A percentile compares a stretch with the other conserved stretches of the same genome.
Conservation (phyloP, 1,140 invertebrate species). For the Nasonia longicornis region DNA sequence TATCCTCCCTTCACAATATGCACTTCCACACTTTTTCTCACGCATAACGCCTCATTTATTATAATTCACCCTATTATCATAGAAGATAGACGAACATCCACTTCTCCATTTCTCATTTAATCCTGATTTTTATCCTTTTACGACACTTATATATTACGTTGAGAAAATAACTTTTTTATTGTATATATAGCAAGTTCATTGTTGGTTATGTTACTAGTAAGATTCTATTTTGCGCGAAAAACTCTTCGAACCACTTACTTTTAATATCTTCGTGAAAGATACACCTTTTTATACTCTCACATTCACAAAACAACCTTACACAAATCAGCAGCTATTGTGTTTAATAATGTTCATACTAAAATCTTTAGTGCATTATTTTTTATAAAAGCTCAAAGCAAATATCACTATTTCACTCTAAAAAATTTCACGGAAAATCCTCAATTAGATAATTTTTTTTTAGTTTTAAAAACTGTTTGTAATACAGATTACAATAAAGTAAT, state of each 20-base stretch:
- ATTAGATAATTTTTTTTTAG: too few species aligned
- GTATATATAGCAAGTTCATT: slow-evolving; percentile 57
- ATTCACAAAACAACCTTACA: neutral
- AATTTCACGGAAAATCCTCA: neutral
- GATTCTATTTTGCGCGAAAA: slow-evolving; percentile 38
- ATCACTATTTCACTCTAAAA: neutral
- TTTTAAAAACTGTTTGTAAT: neutral
- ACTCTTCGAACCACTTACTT: slow-evolving; percentile 21
- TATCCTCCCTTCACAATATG: slow-evolving; percentile 51
- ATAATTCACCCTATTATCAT: slow-evolving; percentile 41
- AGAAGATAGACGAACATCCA: slow-evolving; percentile 11
- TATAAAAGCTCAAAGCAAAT: neutral
- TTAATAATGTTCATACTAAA: neutral
- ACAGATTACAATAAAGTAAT: neutral
- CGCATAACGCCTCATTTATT: slow-evolving; percentile 48
- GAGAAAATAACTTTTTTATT: slow-evolving; percentile 68
- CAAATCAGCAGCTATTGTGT: too few species aligned
- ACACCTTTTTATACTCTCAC: slow-evolving; percentile 14
- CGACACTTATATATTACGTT: slow-evolving; percentile 65
- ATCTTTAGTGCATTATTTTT: neutral
- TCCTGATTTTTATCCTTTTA: slow-evolving; percentile 47
- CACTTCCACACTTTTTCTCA: slow-evolving; percentile 55
- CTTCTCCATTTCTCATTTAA: neutral
- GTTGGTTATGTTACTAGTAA: slow-evolving; percentile 40
- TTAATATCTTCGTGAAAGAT: neutral